These are phyloP conservation scores for Rhopalosiphum maidis DNA, from an alignment of 1,140 invertebrate genomes.

Conservation along the genomic window DNA sequence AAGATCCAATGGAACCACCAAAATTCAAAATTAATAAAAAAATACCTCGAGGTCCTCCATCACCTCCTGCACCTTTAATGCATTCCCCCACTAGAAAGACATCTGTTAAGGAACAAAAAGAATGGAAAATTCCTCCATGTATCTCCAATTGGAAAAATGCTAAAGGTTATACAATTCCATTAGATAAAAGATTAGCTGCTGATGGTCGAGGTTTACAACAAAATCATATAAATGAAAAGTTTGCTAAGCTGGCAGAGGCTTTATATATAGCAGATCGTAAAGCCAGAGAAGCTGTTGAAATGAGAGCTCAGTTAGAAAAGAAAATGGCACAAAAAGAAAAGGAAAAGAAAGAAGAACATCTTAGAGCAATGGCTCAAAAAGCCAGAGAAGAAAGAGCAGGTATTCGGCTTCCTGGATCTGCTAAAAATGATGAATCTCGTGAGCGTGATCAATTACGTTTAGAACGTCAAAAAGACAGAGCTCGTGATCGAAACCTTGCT, in stretches of 20 bases:
- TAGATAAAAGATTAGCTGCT: conserved; percentile 97
- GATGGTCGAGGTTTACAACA: conserved; percentile 97
- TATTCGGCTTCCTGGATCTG: conserved; percentile 66
- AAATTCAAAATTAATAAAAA: conserved; percentile 96
- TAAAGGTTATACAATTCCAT: conserved; percentile 97
- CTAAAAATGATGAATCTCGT: conserved; percentile 75
- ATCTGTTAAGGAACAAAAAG: conserved; percentile 97
- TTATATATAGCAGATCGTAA: conserved; percentile 98
- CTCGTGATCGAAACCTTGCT: conserved; percentile 90
- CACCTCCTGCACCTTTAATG: conserved; percentile 95
- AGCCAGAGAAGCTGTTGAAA: conserved; percentile 95
- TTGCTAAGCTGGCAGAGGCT: conserved; percentile 96
- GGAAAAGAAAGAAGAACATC: conserved; percentile 96
- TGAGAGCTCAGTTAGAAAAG: conserved; percentile 93
- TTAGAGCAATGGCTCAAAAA: conserved; percentile 91
- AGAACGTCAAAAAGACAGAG: conserved; percentile 90
- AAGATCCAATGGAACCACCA: conserved; percentile 98
- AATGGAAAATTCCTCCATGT: conserved; percentile 99
- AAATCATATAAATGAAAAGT: conserved; percentile 95
- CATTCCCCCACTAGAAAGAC: conserved; percentile 96
- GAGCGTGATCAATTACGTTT: conserved; percentile 90
- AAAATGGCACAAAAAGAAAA: conserved; percentile 98
- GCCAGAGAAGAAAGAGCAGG: conserved; percentile 95
- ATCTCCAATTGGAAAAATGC: conserved; percentile 99
- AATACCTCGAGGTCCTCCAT: conserved; percentile 96